Evolutionary conservation across 2,797 vertebrate genomes (phyloP), one percentile per base, ranked within the genome.

Genomic region (Gymnopithys bicolor): DNA sequence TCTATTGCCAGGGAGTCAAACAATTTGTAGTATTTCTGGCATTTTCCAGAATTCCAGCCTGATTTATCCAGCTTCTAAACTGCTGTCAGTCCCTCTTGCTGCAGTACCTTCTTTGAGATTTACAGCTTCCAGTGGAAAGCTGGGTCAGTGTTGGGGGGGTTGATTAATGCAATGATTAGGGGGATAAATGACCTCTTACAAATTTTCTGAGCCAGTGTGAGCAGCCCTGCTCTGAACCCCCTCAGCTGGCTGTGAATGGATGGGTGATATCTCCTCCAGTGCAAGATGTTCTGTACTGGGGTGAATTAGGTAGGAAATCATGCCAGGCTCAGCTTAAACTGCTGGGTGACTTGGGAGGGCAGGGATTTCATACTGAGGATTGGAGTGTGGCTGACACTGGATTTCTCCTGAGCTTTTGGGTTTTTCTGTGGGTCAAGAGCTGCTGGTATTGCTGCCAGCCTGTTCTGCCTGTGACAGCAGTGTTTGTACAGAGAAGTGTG

Each of bases 351-450:
- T 64, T 70, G 62, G 41, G 39, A 95, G 30, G 37, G 46, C 37
- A 46, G 8, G 30, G 73, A 25, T 78, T 80, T 70, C 49, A 32
- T 60, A 33, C 33, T 21, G 45, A 24, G 56, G 13, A 45, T 90
- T 80, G 66, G 60, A 53, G 4, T 7, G 37, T 45, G 78, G 56
- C 55, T 19, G 13, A 59, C 94, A 56, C 45, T 56, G 59, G 39
- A 48, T 94, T 92, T 93, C 67, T 79, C 28, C 28, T 41, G 59
- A 76, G 70, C 35, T 82, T 93, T 89, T 51, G 67, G 70, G 24
- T 73, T 23, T 66, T 90, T 76, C 87, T 87, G 33, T 67, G 87
- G 81, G 64, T 87, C 64, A 55, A 67, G 78, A 96, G 75, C 81
- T 83, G 81, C 63, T 84, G 7, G 9, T 82, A 30, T 21, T 27